Evolutionary conservation across 2,797 vertebrate species (phyloP).

Genomic region (Falco concolor): DNA sequence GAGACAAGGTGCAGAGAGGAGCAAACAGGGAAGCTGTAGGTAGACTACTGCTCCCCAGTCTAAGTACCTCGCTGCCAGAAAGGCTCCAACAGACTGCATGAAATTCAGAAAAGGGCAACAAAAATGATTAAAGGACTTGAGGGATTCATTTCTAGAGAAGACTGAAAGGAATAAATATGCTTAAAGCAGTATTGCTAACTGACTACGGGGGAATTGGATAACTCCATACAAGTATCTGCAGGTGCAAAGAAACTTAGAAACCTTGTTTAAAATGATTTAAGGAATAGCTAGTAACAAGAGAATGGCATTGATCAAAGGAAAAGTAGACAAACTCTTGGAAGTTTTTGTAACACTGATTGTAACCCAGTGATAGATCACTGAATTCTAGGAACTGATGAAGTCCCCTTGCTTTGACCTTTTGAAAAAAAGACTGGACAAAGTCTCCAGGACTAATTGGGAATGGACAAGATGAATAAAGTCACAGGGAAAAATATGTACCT

Average conservation of each 20-base stretch:
- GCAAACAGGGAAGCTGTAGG: background rate
- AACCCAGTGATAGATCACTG: background rate
- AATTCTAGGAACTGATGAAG: background rate
- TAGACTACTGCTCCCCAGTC: background rate
- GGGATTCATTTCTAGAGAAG: background rate
- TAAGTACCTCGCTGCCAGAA: background rate
- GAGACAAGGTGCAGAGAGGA: background rate
- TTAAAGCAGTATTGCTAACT: background rate
- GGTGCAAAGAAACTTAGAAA: background rate
- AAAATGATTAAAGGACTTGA: background rate
- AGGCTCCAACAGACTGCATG: background rate
- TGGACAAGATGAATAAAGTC: background rate
- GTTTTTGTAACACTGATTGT: background rate
- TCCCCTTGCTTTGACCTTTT: background rate
- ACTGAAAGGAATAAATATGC: slow-evolving; percentile 18
- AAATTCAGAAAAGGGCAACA: slow-evolving; percentile 6
- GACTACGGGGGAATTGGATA: background rate
- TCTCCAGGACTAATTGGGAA: background rate
- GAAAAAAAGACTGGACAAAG: background rate
- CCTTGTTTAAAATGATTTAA: slow-evolving; percentile 13
- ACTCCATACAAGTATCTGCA: background rate
- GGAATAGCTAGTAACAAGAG: background rate
- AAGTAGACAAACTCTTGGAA: background rate
- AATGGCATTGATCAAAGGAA: background rate
- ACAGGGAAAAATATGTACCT: background rate